These are phyloP conservation scores for Drosophila aff. DNA, from an alignment of 1,140 invertebrate genomes.

Conservation along the genomic window DNA sequence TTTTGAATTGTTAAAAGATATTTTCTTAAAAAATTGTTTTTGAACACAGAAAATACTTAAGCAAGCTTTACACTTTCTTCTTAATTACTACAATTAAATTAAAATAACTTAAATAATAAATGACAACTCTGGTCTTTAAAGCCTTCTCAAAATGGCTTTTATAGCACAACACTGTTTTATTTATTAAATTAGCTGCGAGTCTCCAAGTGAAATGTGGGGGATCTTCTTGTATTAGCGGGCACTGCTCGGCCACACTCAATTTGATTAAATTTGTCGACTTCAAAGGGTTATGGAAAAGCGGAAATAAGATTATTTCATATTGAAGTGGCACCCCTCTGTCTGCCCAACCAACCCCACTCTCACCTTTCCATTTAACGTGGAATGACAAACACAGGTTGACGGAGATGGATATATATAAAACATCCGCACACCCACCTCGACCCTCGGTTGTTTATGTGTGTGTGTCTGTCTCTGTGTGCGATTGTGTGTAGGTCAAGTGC, in stretches of 20 bases:
- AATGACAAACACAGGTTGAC: conserved; percentile 9
- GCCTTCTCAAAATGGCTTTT: not conserved
- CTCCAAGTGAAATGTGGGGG: not conserved
- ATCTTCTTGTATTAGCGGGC: conserved; percentile 17
- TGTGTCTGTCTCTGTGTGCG: not conserved
- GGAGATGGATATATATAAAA: conserved; percentile 4
- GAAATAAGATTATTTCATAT: conserved; percentile 15
- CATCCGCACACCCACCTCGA: not conserved
- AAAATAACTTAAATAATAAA: too few relatives aligned
- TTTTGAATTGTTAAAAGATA: too few relatives aligned
- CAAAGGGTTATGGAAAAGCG: conserved; percentile 11
- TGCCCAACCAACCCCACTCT: not conserved
- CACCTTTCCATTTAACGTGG: conserved; percentile 8
- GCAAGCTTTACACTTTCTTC: not conserved
- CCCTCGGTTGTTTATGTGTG: not conserved
- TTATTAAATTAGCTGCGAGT: conserved; percentile 6
- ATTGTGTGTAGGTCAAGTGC: conserved; percentile 72
- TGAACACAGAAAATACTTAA: not conserved
- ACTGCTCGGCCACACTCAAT: conserved; percentile 49
- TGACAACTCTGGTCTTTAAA: not conserved
- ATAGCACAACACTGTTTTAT: not conserved
- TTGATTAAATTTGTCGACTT: conserved; percentile 48
- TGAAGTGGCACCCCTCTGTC: not conserved
- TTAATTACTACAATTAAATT: not conserved
- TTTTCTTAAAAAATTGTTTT: too few relatives aligned